Percentiles rank a stretch among this genome's conserved stretches.
These are phyloP conservation scores for Loris lydekkerianus DNA, from an alignment of 2,797 vertebrate genomes.

Conservation along the genomic window DNA sequence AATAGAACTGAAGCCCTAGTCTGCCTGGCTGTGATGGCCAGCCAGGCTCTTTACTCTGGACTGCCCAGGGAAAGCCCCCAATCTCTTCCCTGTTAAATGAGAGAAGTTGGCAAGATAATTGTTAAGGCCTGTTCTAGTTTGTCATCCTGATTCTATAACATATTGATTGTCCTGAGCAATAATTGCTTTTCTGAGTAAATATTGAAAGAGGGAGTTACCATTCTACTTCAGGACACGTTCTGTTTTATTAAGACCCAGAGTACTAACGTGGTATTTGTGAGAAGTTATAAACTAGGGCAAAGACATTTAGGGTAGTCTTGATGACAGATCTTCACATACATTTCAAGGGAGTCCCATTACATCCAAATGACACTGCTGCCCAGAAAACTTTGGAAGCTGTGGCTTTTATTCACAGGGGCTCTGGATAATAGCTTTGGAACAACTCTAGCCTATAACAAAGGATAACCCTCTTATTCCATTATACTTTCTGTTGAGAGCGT, in stretches of 20 bases:
- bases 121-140: neutral
- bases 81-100: constrained; percentile 39
- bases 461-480: constrained; percentile 60
- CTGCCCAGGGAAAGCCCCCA: neutral
- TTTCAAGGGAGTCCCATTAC: constrained; percentile 53
- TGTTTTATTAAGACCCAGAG: constrained; percentile 65
- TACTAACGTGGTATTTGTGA: constrained; percentile 61
- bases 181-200: constrained; percentile 53
- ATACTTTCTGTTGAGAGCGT: constrained; percentile 66
- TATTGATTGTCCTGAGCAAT: constrained; percentile 2
- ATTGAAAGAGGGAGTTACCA: constrained; percentile 51
- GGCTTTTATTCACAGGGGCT: constrained; percentile 68
- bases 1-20: neutral
- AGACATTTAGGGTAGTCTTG: constrained; percentile 56
- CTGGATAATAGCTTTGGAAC: constrained; percentile 70
- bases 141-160: neutral
- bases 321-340: constrained; percentile 58
- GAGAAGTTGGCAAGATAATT: constrained; percentile 23
- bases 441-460: constrained; percentile 67
- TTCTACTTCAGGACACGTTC: constrained; percentile 8
- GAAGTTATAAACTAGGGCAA: constrained; percentile 60
- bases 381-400: constrained; percentile 59
- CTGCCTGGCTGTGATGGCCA: neutral
- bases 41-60: neutral
- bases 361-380: constrained; percentile 55